Base-by-base conservation (phyloP, 2,113 vertebrate genomes). In the Gobius niger region DNA sequence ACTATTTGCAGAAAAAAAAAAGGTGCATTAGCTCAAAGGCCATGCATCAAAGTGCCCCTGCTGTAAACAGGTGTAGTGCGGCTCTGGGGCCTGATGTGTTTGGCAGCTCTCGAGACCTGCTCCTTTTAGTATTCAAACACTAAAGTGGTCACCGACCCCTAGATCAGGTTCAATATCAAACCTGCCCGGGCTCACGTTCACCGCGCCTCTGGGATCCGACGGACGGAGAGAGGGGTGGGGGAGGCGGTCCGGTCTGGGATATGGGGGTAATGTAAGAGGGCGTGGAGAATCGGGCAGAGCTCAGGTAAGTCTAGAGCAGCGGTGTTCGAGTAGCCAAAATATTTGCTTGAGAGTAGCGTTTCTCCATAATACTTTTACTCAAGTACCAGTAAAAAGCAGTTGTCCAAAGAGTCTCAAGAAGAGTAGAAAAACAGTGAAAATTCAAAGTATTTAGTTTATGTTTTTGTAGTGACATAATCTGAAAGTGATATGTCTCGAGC, bases 161-260 rank as follows among this genome's bases (percentile, higher is more conserved):
- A 73, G 78, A 84, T 92, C 80, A 66, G 80, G 78, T 91, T 92
- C 88, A 86, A 87, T 82, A 87, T 87, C 75, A 76, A 66, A 72
- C 51, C 67, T 51, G 47, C 78, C 72, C 65, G 62, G 71, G 66
- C 77, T 71, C 65, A 68, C 52, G 68, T 77, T 84, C 67, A 63
- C 49, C 41, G 72, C 72, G 72, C 49, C 75, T 83, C 75, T 41
- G 80, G 72, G 77, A 42, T 57, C 42, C 7, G 7, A 68, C 5
- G 2, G 24, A 34, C 24, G 24, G 24, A 34, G 24, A 3, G 24
- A 34, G 44, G 60, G 71, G 63, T 24, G n/a, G 24, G 47, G 8
- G 47, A 44, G 19, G 34, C 18, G 2, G 16, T 12, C 0, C 9
- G 42, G n/a, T n/a, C 11, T 10, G 41, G 10, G 6, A 47, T 14